Evolutionary conservation across 1,140 invertebrate genomes (phyloP).

Genomic region (Drosophila ogumai): DNA sequence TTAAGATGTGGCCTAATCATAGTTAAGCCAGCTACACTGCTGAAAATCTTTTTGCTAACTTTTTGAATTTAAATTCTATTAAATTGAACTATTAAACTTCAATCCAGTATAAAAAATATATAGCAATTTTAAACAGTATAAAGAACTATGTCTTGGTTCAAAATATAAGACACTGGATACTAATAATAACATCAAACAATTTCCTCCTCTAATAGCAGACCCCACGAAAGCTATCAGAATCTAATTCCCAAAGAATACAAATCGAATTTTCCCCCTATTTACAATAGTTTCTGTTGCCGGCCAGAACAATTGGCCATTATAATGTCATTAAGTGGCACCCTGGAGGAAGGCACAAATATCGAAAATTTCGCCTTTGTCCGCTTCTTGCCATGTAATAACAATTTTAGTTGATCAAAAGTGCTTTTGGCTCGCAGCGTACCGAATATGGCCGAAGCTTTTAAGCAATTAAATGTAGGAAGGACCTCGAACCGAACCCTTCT

Average conservation of each 20-base stretch:
- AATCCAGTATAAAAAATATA: not conserved
- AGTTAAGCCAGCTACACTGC: constrained; percentile 25
- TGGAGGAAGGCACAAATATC: constrained; percentile 5
- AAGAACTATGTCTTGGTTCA: not conserved
- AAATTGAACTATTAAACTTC: no score
- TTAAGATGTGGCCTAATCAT: constrained; percentile 23
- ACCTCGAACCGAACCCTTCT: constrained; percentile 13
- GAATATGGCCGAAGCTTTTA: constrained; percentile 58
- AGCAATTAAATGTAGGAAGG: constrained; percentile 66
- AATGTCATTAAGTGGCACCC: constrained; percentile 65
- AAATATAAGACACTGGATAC: not conserved
- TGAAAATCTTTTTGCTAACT: no score
- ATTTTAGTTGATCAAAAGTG: constrained; percentile 67
- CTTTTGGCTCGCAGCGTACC: constrained; percentile 32
- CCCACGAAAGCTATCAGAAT: constrained; percentile 3
- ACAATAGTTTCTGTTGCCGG: constrained; percentile 18
- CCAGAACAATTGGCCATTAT: constrained; percentile 64
- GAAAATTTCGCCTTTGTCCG: constrained; percentile 23
- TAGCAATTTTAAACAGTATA: not conserved
- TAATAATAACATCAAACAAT: constrained; percentile 23
- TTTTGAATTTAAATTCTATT: no score
- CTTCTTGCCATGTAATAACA: constrained; percentile 50
- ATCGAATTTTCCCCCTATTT: constrained; percentile 40
- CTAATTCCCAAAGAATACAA: constrained; percentile 38
- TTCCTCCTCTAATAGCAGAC: not conserved